Percentiles rank a stretch among this genome's conserved stretches.
phyloP scores from a whole-genome alignment of 2,797 vertebrate genomes.

The Cheirogaleus major region DNA sequence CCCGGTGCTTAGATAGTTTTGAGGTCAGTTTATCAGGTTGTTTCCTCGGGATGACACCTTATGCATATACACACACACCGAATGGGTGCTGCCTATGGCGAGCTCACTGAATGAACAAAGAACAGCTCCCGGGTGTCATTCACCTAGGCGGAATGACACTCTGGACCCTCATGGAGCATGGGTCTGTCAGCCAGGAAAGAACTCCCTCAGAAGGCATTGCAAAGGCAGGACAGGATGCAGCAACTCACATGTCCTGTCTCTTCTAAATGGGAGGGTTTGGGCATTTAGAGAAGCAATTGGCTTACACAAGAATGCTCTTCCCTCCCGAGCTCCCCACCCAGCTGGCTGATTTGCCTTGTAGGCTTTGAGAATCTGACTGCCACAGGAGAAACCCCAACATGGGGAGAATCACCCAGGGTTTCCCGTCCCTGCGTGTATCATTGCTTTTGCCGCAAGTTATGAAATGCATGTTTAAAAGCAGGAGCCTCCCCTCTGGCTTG shows the following conservation, averaged over 20 bases:
- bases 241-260: too few species aligned
- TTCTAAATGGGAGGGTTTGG: neutral
- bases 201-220: too few species aligned
- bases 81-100: neutral
- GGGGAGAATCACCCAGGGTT: neutral
- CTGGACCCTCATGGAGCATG: neutral
- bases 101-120: neutral
- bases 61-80: rapidly evolving
- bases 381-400: neutral
- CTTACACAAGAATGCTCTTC: neutral
- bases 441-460: neutral
- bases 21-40: neutral
- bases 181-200: neutral
- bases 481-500: neutral
- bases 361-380: neutral
- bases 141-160: too few species aligned
- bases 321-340: rapidly evolving
- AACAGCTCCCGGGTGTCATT: neutral
- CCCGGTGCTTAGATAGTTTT: neutral
- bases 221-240: neutral
- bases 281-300: neutral
- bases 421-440: neutral
- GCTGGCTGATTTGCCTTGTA: neutral
- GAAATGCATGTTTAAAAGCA: neutral
- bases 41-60: neutral